Base-by-base conservation (phyloP, 2,113 vertebrate genomes). In the Stegostoma tigrinum region DNA sequence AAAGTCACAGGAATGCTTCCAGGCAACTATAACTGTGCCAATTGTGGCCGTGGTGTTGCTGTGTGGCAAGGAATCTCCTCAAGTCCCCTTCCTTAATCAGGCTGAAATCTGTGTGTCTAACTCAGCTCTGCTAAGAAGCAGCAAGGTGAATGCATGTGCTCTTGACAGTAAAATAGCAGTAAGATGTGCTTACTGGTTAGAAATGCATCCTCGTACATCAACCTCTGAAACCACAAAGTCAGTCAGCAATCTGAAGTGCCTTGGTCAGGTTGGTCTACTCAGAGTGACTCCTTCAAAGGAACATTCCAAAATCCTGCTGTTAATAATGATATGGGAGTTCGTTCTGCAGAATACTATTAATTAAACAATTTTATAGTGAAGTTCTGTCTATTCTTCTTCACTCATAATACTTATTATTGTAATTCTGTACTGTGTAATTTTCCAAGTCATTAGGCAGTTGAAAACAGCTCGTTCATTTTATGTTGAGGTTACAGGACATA, bases 281-380 rank as follows among this genome's bases (percentile, higher is more conserved):
- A 30, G 68, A 34, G 24, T 48, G 61, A 24, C 45, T 68, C 38
- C 64, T 94, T 21, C 27, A 68, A 72, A 52, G 67, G 24, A 75
- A 23, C 68, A 70, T 72, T 95, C 94, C 68, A 67, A 75, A 34
- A 95, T 95, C 94, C 94, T 75, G 94, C 94, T 95, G 94, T 45
- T 95, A 95, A 95, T 95, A 95, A 95, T 95, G 68, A 95, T 45
- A 95, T 95, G 42, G 68, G 70, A 95, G 70, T 45, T 95, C 67
- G 72, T 45, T 72, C 68, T 48, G 45, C 17, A 52, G 68, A 95
- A 95, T 95, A 38, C 94, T 75, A 72, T 95, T 95, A 95, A 95
- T 95, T 95, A 95, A 95, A 72, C 94, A 95, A 95, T 95, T 95
- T 95, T 95, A 42, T 68, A 95, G 94, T 95, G 94, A 70, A 70